Evolutionary conservation across 2,113 vertebrate genomes (phyloP).

Genomic region (Merops nubicus): DNA sequence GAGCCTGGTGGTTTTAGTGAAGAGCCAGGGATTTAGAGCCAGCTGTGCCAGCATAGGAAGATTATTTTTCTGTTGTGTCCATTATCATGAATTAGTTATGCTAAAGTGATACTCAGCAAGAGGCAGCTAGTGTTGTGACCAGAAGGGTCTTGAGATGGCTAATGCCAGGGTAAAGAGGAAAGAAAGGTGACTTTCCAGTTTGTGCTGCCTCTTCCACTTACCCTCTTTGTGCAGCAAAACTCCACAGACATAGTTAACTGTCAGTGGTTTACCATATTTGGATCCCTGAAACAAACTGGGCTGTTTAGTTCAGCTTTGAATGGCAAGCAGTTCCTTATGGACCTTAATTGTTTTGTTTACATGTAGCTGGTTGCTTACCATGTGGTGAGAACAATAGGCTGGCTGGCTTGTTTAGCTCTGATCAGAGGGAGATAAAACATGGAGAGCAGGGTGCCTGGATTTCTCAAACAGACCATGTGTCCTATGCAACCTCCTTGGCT

Average conservation of each 20-base stretch:
- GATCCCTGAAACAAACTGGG: not conserved
- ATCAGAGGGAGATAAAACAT: constrained; percentile 67
- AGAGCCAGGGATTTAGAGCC: not conserved
- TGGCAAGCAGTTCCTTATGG: constrained; percentile 54
- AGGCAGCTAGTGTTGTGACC: not conserved
- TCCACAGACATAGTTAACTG: not conserved
- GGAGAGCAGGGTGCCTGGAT: not conserved
- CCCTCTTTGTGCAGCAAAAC: not conserved
- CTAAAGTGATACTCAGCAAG: not conserved
- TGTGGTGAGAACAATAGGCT: constrained; percentile 69
- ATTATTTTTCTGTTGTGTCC: not conserved
- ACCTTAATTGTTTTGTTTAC: constrained; percentile 71
- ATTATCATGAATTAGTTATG: not conserved
- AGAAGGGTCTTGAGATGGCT: not conserved
- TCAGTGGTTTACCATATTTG: constrained; percentile 9
- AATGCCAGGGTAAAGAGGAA: not conserved
- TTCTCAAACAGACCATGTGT: not conserved
- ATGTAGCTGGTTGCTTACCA: constrained; percentile 59
- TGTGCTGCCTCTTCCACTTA: not conserved
- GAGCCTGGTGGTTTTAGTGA: not conserved
- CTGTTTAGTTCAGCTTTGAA: constrained; percentile 21
- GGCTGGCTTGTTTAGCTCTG: constrained; percentile 49
- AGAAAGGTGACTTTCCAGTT: not conserved
- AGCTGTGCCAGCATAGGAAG: not conserved
- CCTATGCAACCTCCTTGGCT: not conserved